Conservation (phyloP, 1,140 invertebrate species). For the Idris sp. region DNA sequence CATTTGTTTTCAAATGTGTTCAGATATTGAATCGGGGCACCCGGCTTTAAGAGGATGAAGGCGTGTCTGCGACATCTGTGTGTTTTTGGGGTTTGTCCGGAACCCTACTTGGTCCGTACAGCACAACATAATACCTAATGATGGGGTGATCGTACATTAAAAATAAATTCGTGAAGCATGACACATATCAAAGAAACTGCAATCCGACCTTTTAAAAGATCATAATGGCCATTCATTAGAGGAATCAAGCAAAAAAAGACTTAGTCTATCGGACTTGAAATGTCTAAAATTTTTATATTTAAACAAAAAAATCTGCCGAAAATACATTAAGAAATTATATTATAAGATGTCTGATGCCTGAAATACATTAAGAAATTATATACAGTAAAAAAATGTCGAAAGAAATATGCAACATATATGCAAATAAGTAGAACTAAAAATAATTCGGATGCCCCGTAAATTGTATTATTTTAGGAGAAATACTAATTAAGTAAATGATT, state of each 20-base stretch:
- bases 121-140: constrained; percentile 73
- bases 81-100: constrained; percentile 64
- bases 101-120: constrained; percentile 55
- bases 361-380: too few relatives aligned
- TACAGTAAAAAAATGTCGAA: too few relatives aligned
- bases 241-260: too few relatives aligned
- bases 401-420: neutral
- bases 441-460: constrained; percentile 27
- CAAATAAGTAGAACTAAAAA: constrained; percentile 21
- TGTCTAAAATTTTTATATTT: too few relatives aligned
- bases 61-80: constrained; percentile 72
- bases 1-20: constrained; percentile 58
- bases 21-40: constrained; percentile 52
- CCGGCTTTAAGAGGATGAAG: constrained; percentile 68
- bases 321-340: too few relatives aligned
- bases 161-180: constrained; percentile 63
- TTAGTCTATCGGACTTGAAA: too few relatives aligned
- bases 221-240: constrained; percentile 59
- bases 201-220: constrained; percentile 58
- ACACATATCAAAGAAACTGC: constrained; percentile 67
- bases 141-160: constrained; percentile 68
- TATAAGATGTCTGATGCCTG: too few relatives aligned
- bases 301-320: too few relatives aligned
- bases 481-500: constrained; percentile 55
- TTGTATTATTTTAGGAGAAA: constrained; percentile 41